Evolutionary conservation across 2,113 vertebrate genomes (phyloP).

Genomic region (Protomyctophum bolini): DNA sequence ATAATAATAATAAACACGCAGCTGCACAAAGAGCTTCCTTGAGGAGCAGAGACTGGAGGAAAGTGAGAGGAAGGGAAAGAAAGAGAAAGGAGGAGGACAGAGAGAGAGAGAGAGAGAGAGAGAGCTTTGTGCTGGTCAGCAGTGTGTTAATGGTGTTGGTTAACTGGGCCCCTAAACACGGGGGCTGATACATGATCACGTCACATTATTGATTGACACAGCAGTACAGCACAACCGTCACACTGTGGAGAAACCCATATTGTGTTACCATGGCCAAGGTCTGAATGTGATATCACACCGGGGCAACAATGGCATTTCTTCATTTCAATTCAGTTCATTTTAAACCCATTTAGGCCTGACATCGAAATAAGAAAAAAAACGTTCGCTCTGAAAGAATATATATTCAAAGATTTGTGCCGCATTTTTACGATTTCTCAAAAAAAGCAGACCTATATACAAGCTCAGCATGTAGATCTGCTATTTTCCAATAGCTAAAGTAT

Average conservation of each 20-base stretch:
- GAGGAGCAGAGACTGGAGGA: background rate
- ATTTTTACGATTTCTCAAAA: no score
- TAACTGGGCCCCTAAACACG: background rate
- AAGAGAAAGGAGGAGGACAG: background rate
- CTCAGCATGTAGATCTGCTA: no score
- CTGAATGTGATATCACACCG: background rate
- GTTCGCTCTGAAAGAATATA: no score
- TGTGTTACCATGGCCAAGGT: background rate
- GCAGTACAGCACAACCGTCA: background rate
- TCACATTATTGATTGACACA: constrained; percentile 33
- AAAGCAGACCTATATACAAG: no score
- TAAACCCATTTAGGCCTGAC: no score
- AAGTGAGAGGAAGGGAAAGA: background rate
- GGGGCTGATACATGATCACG: constrained; percentile 2
- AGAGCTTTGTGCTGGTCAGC: constrained; percentile 3
- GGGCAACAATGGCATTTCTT: background rate
- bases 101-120: background rate
- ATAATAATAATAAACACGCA: no score
- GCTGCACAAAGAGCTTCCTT: no score
- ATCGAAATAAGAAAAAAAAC: no score
- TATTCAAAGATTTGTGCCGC: no score
- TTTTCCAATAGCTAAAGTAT: no score
- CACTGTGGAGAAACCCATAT: background rate
- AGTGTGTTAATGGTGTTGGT: constrained; percentile 11
- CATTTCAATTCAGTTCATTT: no score